phyloP scores from a whole-genome alignment of 2,888 invertebrate species.

The Callyntrura sp. region DNA sequence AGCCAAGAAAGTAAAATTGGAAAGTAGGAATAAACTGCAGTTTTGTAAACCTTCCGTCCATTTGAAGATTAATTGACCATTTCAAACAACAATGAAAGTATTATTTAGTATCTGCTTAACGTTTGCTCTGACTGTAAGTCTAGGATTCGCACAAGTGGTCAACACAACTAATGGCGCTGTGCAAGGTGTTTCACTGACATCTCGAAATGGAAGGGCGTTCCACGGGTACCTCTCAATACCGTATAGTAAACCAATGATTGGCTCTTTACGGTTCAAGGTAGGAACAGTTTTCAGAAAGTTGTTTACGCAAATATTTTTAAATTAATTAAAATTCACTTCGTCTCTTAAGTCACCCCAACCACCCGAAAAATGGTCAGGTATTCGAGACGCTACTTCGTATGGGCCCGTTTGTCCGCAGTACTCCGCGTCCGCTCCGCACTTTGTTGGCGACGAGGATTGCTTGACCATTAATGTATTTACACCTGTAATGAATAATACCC shows the following conservation, averaged over 20 bases:
- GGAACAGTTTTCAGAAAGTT: too few relatives aligned
- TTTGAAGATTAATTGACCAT: too few relatives aligned
- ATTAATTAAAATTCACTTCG: too few relatives aligned
- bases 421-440: neutral
- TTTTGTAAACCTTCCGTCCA: too few relatives aligned
- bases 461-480: slow-evolving; percentile 60
- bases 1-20: too few relatives aligned
- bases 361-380: slow-evolving; percentile 35
- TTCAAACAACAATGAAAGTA: neutral
- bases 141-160: slow-evolving; percentile 34
- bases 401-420: slow-evolving; percentile 54
- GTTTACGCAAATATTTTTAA: too few relatives aligned
- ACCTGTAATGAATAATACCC: neutral
- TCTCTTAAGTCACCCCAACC: slow-evolving; percentile 39
- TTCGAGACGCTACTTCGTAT: slow-evolving; percentile 31
- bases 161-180: slow-evolving; percentile 49
- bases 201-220: slow-evolving; percentile 23
- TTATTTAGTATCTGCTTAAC: neutral
- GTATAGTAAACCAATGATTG: slow-evolving; percentile 17
- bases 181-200: slow-evolving; percentile 1
- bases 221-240: slow-evolving; percentile 53
- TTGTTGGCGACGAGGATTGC: slow-evolving; percentile 51
- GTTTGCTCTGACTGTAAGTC: neutral
- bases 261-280: slow-evolving; percentile 44
- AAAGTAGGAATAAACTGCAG: too few relatives aligned